A percentile compares a stretch with the other conserved stretches of the same genome.
These are phyloP conservation scores for Cotesia chilonis DNA, from an alignment of 1,140 invertebrate species.

Conservation along the genomic window DNA sequence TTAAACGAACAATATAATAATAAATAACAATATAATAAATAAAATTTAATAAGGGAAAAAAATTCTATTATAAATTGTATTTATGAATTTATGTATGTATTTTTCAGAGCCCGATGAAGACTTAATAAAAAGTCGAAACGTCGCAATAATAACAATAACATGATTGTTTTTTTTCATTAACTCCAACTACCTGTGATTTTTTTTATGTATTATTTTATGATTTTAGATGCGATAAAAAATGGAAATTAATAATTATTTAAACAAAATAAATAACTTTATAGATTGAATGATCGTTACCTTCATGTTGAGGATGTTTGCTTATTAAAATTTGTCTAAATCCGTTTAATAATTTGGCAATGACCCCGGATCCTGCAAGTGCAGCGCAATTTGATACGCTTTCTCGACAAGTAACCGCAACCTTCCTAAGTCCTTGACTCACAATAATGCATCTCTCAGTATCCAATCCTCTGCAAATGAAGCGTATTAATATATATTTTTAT, in stretches of 20 bases:
- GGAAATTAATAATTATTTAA: not conserved
- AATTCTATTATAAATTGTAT: constrained; percentile 2
- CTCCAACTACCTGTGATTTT: too few relatives aligned
- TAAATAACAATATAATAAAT: too few relatives aligned
- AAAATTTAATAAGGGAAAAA: not conserved
- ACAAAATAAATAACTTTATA: not conserved
- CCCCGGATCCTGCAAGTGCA: constrained; percentile 58
- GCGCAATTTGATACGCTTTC: constrained; percentile 63
- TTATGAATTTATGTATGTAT: not conserved
- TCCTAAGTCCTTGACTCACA: constrained; percentile 55
- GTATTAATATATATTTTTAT: constrained; percentile 22
- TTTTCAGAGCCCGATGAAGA: not conserved
- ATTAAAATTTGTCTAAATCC: constrained; percentile 58
- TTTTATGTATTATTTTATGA: too few relatives aligned
- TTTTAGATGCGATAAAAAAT: too few relatives aligned
- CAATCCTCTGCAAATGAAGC: constrained; percentile 47
- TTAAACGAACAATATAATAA: too few relatives aligned
- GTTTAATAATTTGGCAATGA: constrained; percentile 58
- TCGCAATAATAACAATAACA: too few relatives aligned
- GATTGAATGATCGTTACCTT: constrained; percentile 44
- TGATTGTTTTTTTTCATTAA: too few relatives aligned
- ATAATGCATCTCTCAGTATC: constrained; percentile 54
- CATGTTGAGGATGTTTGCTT: constrained; percentile 49
- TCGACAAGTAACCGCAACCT: constrained; percentile 58
- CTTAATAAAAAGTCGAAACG: too few relatives aligned